These are phyloP conservation scores for Petrolisthes manimaculis DNA, from an alignment of 2,888 invertebrate species.

Conservation along the genomic window DNA sequence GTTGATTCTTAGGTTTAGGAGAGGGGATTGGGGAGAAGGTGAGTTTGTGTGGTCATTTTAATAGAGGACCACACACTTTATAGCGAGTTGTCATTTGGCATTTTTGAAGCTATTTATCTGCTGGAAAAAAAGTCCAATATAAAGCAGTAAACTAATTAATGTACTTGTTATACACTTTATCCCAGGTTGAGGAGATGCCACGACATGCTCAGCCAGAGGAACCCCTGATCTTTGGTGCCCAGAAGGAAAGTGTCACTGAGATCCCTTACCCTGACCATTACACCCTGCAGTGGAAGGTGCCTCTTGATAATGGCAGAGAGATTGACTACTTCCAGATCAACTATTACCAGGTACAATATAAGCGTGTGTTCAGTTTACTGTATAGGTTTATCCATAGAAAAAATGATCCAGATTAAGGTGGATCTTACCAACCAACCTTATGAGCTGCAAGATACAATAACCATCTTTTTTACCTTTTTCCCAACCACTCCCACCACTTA, in stretches of 20 bases:
- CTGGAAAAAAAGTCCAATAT: no score
- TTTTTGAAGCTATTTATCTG: no score
- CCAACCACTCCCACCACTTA: no score
- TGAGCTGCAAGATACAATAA: no score
- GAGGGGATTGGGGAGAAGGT: not conserved
- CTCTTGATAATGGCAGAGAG: constrained; percentile 89
- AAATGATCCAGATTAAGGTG: not conserved
- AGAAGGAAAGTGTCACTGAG: constrained; percentile 73
- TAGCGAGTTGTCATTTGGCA: no score
- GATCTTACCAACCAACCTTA: not conserved
- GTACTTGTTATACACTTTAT: not conserved
- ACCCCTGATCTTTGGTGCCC: constrained; percentile 75
- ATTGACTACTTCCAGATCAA: constrained; percentile 85
- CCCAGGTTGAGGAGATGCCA: constrained; percentile 74
- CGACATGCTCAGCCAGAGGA: constrained; percentile 82
- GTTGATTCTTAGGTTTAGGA: not conserved
- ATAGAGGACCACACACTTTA: no score
- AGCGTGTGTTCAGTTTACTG: not conserved
- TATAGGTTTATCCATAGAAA: not conserved
- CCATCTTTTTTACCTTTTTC: no score
- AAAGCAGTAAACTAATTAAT: no score
- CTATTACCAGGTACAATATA: constrained; percentile 80
- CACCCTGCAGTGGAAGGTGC: constrained; percentile 86
- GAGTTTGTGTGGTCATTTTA: no score
- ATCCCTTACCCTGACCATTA: constrained; percentile 83